These are phyloP conservation scores for Aspidiotus rigidus DNA, from an alignment of 2,888 invertebrate species.

Conservation along the genomic window DNA sequence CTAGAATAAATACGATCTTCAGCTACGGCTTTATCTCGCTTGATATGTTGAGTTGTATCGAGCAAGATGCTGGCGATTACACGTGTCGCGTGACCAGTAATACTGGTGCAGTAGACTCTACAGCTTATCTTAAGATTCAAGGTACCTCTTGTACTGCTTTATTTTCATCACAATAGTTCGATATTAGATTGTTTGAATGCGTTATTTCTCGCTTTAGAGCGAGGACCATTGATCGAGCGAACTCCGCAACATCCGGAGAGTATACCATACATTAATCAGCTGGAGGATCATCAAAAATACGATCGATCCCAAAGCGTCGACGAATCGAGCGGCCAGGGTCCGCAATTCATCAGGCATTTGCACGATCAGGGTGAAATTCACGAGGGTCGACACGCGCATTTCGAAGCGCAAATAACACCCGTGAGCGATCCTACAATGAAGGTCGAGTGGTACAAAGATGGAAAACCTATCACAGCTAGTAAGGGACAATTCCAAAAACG, in stretches of 20 bases:
- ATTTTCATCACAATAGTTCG: neutral
- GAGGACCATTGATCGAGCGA: conserved; percentile 68
- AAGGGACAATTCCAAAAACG: conserved; percentile 39
- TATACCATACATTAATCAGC: conserved; percentile 77
- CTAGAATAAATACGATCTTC: conserved; percentile 87
- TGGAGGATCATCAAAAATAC: conserved; percentile 83
- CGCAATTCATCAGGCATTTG: conserved; percentile 78
- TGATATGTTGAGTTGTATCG: conserved; percentile 75
- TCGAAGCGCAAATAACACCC: conserved; percentile 84
- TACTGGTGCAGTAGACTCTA: conserved; percentile 77
- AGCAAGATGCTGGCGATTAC: conserved; percentile 83
- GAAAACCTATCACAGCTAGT: conserved; percentile 88
- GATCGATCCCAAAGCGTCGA: conserved; percentile 76
- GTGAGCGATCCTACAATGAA: conserved; percentile 89
- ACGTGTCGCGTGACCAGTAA: conserved; percentile 78
- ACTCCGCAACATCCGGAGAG: conserved; percentile 85
- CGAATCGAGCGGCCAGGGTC: conserved; percentile 68
- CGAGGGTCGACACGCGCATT: conserved; percentile 85
- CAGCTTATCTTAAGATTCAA: conserved; percentile 68
- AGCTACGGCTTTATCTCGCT: conserved; percentile 96
- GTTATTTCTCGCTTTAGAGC: conserved; percentile 45
- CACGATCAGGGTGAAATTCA: conserved; percentile 76
- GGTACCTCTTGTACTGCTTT: conserved; percentile 41
- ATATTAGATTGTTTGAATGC: neutral
- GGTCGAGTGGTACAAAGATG: conserved; percentile 93